phyloP scores from a whole-genome alignment of 2,113 vertebrate genomes.

The Menura novaehollandiae region DNA sequence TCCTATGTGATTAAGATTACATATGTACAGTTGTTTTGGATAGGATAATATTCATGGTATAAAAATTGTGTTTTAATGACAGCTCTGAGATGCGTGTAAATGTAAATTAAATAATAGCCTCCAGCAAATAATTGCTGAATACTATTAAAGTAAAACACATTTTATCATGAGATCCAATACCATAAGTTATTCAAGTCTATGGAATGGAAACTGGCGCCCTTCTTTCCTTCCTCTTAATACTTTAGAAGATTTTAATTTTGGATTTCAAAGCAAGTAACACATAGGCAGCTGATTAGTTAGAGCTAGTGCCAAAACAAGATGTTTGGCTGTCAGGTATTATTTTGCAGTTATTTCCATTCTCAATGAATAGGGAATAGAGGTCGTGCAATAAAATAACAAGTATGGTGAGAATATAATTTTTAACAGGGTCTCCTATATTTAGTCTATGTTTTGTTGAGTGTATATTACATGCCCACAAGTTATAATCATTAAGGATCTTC shows the following conservation, averaged over 20 bases:
- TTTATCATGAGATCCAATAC: background rate
- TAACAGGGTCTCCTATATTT: background rate
- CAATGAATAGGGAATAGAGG: background rate
- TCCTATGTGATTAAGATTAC: background rate
- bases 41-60: background rate
- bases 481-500: background rate
- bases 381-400: background rate
- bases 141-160: background rate
- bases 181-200: background rate
- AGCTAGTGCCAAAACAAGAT: background rate
- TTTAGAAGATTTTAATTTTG: background rate
- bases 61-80: background rate
- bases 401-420: background rate
- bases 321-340: background rate
- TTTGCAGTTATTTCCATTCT: background rate
- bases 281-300: background rate
- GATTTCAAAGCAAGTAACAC: background rate
- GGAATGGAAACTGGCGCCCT: background rate
- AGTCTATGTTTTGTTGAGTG: background rate
- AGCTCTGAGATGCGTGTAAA: background rate
- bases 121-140: background rate
- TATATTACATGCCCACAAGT: background rate
- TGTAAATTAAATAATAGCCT: background rate
- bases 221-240: background rate
- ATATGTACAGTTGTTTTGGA: background rate